Percentiles rank a stretch among this genome's conserved stretches.
These are phyloP conservation scores for Magallana angulata DNA, from an alignment of 1,140 invertebrate species.

Conservation along the genomic window DNA sequence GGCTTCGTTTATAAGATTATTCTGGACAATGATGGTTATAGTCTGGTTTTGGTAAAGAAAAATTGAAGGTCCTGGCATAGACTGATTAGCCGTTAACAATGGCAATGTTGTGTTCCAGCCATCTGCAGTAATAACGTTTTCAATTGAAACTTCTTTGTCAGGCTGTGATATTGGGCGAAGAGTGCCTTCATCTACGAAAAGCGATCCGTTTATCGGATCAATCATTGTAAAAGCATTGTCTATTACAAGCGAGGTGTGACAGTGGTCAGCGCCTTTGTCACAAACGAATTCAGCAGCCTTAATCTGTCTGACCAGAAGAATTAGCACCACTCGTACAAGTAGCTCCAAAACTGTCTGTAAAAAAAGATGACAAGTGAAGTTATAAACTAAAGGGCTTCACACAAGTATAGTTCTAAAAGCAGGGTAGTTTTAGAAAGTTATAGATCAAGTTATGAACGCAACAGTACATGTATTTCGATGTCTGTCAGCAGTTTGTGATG, in stretches of 20 bases:
- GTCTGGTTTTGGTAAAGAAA: conserved; percentile 91
- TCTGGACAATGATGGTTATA: conserved; percentile 91
- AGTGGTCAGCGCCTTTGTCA: background rate
- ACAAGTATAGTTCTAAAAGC: too few species aligned
- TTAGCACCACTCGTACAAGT: too few species aligned
- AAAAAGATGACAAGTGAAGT: too few species aligned
- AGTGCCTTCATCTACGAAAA: background rate
- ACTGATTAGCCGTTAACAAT: conserved; percentile 66
- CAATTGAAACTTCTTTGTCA: conserved; percentile 51
- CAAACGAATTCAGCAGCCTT: background rate
- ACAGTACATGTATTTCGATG: too few species aligned
- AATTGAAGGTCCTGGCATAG: conserved; percentile 76
- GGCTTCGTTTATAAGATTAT: conserved; percentile 89
- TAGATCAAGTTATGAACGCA: too few species aligned
- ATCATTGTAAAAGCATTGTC: background rate
- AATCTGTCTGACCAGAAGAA: too few species aligned
- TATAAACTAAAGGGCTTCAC: too few species aligned
- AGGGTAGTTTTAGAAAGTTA: too few species aligned
- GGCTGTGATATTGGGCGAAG: background rate
- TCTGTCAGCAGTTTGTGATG: too few species aligned
- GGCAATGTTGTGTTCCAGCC: conserved; percentile 64
- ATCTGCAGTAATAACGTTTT: conserved; percentile 70
- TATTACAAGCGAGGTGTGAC: background rate
- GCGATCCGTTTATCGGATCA: background rate
- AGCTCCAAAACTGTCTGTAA: too few species aligned